phyloP scores from a whole-genome alignment of 1,140 invertebrate species.

The Solenopsis invicta region DNA sequence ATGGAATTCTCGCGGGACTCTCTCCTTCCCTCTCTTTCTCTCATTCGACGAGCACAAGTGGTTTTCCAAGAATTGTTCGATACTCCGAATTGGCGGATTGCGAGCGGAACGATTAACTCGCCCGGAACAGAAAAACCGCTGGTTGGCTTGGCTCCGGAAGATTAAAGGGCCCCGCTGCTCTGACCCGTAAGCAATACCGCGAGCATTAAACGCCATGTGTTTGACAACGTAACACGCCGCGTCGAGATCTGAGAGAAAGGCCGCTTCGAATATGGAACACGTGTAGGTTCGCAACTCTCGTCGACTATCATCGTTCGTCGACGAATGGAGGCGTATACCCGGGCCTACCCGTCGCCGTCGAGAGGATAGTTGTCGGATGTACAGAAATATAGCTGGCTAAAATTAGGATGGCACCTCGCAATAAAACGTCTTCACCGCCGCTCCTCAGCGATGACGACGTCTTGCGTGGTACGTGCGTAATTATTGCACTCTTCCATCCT shows the following conservation, averaged over 20 bases:
- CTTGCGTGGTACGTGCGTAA: constrained; percentile 61
- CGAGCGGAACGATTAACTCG: constrained; percentile 70
- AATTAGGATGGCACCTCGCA: constrained; percentile 75
- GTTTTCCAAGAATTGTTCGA: constrained; percentile 65
- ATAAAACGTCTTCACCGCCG: constrained; percentile 69
- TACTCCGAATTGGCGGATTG: constrained; percentile 66
- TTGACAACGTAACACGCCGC: constrained; percentile 84
- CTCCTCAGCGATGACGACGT: constrained; percentile 63
- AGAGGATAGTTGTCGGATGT: constrained; percentile 74
- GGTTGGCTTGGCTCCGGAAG: constrained; percentile 76
- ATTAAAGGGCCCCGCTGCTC: constrained; percentile 81
- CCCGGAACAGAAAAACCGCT: constrained; percentile 80
- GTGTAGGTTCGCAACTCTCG: constrained; percentile 80
- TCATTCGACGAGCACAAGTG: constrained; percentile 44
- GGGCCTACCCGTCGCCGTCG: constrained; percentile 30
- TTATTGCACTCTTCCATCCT: constrained; percentile 56
- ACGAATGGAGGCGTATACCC: constrained; percentile 52
- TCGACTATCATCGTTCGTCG: constrained; percentile 65
- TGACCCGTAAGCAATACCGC: constrained; percentile 81
- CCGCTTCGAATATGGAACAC: constrained; percentile 81
- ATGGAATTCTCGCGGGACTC: constrained; percentile 7
- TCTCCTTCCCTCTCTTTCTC: neutral
- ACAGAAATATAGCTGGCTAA: constrained; percentile 77
- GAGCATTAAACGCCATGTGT: constrained; percentile 84
- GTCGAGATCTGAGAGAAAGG: constrained; percentile 82